A percentile compares a stretch with the other conserved stretches of the same genome.
Conservation (phyloP, 2,797 vertebrate genomes). For the Myotis planiceps region DNA sequence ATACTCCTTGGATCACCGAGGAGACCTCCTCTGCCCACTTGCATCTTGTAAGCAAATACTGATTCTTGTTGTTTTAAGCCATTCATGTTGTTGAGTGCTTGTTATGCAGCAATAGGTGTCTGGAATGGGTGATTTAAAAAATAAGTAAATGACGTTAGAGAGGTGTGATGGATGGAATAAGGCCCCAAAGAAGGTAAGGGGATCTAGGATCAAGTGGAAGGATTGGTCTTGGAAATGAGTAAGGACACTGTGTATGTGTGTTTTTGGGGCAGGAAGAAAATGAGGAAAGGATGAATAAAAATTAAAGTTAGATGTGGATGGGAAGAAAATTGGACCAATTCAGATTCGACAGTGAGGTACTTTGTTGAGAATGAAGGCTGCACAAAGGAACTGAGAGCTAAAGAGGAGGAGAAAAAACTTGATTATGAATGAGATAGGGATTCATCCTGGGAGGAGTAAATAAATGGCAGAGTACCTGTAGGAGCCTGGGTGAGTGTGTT, state of each 20-base stretch:
- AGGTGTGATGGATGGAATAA: neutral
- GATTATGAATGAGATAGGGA: neutral
- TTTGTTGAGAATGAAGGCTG: neutral
- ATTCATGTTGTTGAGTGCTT: neutral
- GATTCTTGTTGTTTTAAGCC: neutral
- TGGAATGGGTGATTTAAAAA: neutral
- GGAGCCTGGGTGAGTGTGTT: neutral
- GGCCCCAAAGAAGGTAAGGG: neutral
- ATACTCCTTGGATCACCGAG: neutral
- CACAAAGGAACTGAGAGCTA: neutral
- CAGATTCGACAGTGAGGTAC: neutral
- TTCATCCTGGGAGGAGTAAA: neutral
- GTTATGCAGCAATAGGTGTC: neutral
- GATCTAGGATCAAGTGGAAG: neutral
- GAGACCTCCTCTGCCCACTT: neutral
- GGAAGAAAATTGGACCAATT: neutral
- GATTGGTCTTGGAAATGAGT: neutral
- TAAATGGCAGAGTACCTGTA: neutral
- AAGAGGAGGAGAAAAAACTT: neutral
- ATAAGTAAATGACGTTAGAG: neutral
- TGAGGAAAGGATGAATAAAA: neutral
- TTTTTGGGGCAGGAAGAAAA: neutral
- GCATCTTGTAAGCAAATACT: neutral
- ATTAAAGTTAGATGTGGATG: neutral
- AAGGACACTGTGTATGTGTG: neutral